Base-by-base conservation (phyloP, 1,140 invertebrate species). In the Micrasema longulum region DNA sequence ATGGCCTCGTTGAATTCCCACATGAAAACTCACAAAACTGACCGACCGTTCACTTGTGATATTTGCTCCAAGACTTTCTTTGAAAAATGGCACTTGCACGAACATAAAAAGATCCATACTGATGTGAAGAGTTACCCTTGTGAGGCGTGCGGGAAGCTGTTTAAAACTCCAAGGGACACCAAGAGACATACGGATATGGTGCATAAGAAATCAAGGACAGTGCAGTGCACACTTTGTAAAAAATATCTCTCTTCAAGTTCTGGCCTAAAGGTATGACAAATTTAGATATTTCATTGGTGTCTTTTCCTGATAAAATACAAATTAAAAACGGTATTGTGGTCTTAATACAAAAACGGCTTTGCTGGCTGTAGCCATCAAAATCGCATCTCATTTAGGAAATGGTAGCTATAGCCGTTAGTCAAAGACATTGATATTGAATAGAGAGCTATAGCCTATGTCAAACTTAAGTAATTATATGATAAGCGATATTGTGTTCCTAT, bases 21-120 rank as follows among this genome's bases (percentile, higher is more conserved):
- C 23, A 73, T 82, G 64, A 76, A 79, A 22, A 78, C 79, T 22
- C 83, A 86, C 52, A 76, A 78, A 0, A 83, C 81, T n/a, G 77
- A 78, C 0, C 78, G 82, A 36, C 66, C 78, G 11, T 88, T 81
- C 69, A 79, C 92, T 10, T 96, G 94, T 79, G 83, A 86, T 11
- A 89, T 93, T 1, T 97, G 95, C 78, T 90, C 90, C 11, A 94
- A 88, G 48, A 77, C 82, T 0, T 88, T 89, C 9, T 87, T 87
- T 0, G 89, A 90, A 73, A 91, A 92, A 83, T 91, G 93, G 0
- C 94, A 94, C 12, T 79, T 96, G 9, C 92, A 91, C 41, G 95
- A 96, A 81, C 95, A 84, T 53, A 78, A 82, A 75, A 78, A 76
- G 36, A 74, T 79, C 0, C 88, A 89, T 73, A 86, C 89, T 0